phyloP scores from a whole-genome alignment of 1,140 invertebrate genomes.

The Nasonia longicornis region DNA sequence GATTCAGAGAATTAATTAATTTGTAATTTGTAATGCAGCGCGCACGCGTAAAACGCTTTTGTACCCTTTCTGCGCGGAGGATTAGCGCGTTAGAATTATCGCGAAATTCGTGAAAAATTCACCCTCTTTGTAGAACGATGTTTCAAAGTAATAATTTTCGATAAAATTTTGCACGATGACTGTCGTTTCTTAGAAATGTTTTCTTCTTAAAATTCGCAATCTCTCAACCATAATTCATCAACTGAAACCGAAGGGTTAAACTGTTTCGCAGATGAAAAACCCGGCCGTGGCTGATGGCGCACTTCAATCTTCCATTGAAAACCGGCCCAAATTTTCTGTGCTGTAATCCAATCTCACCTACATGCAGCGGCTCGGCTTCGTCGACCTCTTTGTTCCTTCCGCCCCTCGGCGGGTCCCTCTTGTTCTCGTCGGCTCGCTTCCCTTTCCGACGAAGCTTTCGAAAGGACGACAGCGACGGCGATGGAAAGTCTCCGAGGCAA shows the following conservation, averaged over 20 bases:
- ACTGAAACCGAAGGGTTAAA: no score
- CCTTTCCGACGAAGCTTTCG: background rate
- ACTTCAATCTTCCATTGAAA: background rate
- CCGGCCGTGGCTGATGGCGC: no score
- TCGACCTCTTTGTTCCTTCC: conserved; percentile 15
- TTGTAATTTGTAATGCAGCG: background rate
- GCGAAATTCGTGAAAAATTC: no score
- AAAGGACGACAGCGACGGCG: background rate
- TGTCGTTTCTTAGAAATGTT: no score
- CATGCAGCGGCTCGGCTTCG: background rate
- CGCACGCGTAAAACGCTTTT: background rate
- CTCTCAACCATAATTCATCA: no score
- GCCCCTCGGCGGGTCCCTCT: background rate
- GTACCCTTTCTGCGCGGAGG: background rate
- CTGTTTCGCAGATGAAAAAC: background rate
- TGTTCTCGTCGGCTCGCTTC: background rate
- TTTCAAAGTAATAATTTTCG: no score
- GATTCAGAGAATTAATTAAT: background rate
- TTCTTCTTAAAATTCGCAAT: no score
- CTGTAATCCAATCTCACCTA: conserved; percentile 33
- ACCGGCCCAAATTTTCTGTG: background rate
- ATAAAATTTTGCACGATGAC: no score
- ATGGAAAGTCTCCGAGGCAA: background rate
- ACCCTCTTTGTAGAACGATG: no score
- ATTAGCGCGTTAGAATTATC: background rate